Base-by-base conservation (phyloP, 1,140 invertebrate genomes). In the Cydia splendana region DNA sequence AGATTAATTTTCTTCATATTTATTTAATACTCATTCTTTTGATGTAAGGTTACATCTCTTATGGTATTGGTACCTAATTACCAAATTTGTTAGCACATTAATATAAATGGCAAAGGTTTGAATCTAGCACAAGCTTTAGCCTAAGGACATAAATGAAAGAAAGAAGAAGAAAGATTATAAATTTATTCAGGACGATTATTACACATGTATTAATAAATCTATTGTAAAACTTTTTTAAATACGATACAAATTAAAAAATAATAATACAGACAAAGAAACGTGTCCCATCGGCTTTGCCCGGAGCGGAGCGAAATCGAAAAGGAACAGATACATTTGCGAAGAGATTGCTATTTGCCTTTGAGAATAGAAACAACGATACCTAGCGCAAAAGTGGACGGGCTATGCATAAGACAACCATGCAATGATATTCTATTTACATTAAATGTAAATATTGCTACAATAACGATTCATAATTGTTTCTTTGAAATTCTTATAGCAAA, bases 341-440 rank as follows among this genome's bases (percentile, higher is more conserved):
- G 20, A 62, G 20, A 62, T 62, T 62, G 57, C 57, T 62, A 62
- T 62, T 62, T 62, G 57, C 57, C 57, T 62, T 62, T 62, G 57
- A 62, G 57, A 62, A 62, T 62, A 62, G 57, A 62, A 24, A 62
- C 57, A 62, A 62, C 57, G 18, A 62, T 62, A n/a, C n/a, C n/a
- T n/a, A n/a, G 57, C 20, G 57, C 53, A 62, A 62, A 62, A 62
- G 57, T 24, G 57, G 57, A 24, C 20, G 18, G 10, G 20, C 18
- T 62, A 62, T 24, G 20, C 20, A 20, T 62, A 62, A 24, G 20
- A 24, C 20, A 18, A 0, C 2, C n/a, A n/a, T n/a, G n/a, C n/a
- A 24, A 0, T 7, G 34, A 24, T 62, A 10, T 62, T 62, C 57
- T 62, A 62, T 18, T 57, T 18, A 10, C 9, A 2, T 20, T 62